phyloP scores from a whole-genome alignment of 2,888 invertebrate genomes.

The Cerastoderma edule region DNA sequence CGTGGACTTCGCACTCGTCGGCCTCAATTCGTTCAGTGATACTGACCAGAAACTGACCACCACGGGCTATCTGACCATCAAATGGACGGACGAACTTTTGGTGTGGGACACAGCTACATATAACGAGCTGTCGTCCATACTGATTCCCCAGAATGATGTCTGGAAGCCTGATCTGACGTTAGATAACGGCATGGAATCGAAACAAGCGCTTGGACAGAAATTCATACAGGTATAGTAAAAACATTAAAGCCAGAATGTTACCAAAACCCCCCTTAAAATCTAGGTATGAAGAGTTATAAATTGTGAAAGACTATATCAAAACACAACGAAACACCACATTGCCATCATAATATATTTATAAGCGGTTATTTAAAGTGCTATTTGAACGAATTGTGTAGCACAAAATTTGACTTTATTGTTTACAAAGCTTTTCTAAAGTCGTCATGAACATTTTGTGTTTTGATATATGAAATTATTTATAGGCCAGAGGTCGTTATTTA shows the following conservation, averaged over 20 bases:
- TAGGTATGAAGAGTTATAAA: too few species aligned
- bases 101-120: conserved; percentile 52
- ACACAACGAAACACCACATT: too few species aligned
- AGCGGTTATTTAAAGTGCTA: too few species aligned
- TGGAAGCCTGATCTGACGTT: conserved; percentile 66
- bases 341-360: too few species aligned
- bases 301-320: too few species aligned
- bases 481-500: too few species aligned
- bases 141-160: conserved; percentile 61
- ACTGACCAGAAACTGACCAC: conserved; percentile 56
- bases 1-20: conserved; percentile 57
- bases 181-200: conserved; percentile 60
- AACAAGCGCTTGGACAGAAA: conserved; percentile 52
- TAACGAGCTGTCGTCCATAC: conserved; percentile 44
- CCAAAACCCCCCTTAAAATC: too few species aligned
- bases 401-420: too few species aligned
- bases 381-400: too few species aligned
- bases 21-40: conserved; percentile 61
- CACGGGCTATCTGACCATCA: conserved; percentile 55
- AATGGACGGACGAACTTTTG: conserved; percentile 61
- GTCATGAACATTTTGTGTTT: too few species aligned
- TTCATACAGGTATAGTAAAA: conserved; percentile 59
- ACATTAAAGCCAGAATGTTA: background rate
- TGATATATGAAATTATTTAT: too few species aligned
- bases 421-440: too few species aligned